Conservation (phyloP, 2,113 vertebrate genomes). For the Cyphomyrus plagiostoma region DNA sequence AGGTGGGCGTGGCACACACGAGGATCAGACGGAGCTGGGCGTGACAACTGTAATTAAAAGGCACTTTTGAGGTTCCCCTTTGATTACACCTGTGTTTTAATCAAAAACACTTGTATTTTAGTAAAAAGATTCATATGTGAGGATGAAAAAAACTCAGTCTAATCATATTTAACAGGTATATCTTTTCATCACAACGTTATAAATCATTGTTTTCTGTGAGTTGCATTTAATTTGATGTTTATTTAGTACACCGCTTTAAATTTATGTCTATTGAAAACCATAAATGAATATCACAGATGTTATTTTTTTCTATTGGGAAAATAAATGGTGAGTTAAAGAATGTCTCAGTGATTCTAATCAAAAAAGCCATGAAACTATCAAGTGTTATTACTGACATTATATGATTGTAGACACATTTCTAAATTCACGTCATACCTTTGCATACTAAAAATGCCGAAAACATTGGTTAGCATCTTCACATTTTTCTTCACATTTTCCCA, state of each 20-base stretch:
- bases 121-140: not conserved
- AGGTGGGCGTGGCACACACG: too few species aligned
- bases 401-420: constrained; percentile 35
- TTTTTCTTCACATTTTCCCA: not conserved
- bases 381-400: not conserved
- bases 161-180: not conserved
- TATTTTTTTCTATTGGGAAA: not conserved
- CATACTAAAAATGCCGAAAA: constrained; percentile 47
- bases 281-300: not conserved
- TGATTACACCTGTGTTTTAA: not conserved
- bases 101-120: not conserved
- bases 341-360: not conserved
- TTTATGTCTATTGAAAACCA: not conserved
- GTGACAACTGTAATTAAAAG: too few species aligned
- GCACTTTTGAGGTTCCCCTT: not conserved
- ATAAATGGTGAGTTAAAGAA: not conserved
- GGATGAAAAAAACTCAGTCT: not conserved
- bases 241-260: not conserved
- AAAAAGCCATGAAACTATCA: not conserved
- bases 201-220: not conserved
- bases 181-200: not conserved
- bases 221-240: not conserved
- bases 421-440: constrained; percentile 50
- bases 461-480: constrained; percentile 44
- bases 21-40: too few species aligned